Base-by-base conservation (phyloP, 2,888 invertebrate species). In the Coremacera marginata region DNA sequence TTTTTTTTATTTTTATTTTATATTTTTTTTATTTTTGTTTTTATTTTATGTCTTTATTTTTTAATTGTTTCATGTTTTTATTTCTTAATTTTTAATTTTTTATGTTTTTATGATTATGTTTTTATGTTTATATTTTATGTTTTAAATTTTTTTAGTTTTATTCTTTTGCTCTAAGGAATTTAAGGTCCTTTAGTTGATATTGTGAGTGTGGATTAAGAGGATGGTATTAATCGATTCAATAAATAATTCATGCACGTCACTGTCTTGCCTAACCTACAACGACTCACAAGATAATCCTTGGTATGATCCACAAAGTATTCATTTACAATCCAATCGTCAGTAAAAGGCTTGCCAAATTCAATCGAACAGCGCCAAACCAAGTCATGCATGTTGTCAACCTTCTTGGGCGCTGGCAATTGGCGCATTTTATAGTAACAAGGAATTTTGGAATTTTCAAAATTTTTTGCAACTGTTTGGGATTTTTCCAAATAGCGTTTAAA, bases 291-390 rank as follows among this genome's bases (percentile, higher is more conserved):
- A 80, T 87, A 88, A 82, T 89, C 89, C 78, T 77, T 81, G 34
- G 86, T 85, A 80, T 89, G 88, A 83, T 89, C 86, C 11, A 83
- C 82, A 82, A 89, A 88, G 77, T 87, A 87, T 78, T 88, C 89
- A 60, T 84, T 80, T 44, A 84, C 84, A 80, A 88, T 86, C 88
- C 89, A 88, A 78, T 84, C 81, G 70, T 86, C 85, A 31, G 82
- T 84, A 25, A 84, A 83, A 76, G 85, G 85, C 3, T 80, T 83
- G 75, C 80, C 80, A 70, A 80, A 86, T 4, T 80, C 78, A 68
- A 85, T 70, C 44, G 86, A 83, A 60, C 83, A 82, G 31, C 83
- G 75, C 75, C 77, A 78, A 65, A 86, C 77, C 11, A 87, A 81
- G 82, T 87, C 87, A 60, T 83, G 82, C 77, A 82, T 81, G 49